Percentiles rank a stretch among this genome's conserved stretches.
These are phyloP conservation scores for Balaeniceps rex DNA, from an alignment of 2,113 vertebrate genomes.

Conservation along the genomic window DNA sequence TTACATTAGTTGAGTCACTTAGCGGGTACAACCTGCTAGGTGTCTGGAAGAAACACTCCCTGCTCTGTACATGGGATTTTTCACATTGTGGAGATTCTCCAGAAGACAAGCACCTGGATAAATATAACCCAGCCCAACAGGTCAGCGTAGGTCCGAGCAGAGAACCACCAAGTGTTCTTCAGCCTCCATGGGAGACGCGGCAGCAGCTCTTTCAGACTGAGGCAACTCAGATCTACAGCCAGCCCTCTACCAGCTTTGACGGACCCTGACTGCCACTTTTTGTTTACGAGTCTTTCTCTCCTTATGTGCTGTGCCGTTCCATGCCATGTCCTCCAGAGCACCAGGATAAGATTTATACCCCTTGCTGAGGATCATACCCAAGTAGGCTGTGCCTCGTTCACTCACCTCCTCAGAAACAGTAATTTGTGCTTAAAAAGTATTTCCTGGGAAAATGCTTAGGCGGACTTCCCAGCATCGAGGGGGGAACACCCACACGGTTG, in stretches of 20 bases:
- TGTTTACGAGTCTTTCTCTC: background rate
- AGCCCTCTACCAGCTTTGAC: background rate
- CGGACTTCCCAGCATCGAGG: background rate
- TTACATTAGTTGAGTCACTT: background rate
- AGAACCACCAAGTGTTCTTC: background rate
- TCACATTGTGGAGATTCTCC: constrained; percentile 28
- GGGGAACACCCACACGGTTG: background rate
- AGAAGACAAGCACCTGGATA: constrained; percentile 4
- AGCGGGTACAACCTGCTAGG: background rate
- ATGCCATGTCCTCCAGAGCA: background rate
- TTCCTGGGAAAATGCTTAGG: background rate
- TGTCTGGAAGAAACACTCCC: background rate
- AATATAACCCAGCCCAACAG: constrained; percentile 9
- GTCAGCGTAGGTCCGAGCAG: background rate
- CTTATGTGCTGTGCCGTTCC: too few species aligned
- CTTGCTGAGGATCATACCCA: background rate
- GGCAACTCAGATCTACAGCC: background rate
- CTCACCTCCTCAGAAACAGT: background rate
- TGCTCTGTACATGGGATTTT: background rate
- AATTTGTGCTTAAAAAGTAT: background rate
- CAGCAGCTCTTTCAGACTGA: background rate
- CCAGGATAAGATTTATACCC: background rate
- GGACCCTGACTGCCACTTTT: background rate
- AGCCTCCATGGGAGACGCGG: background rate
- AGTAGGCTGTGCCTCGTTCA: background rate